These are phyloP conservation scores for Chamaetylas fuelleborni DNA, from an alignment of 2,113 vertebrate species.

Conservation along the genomic window DNA sequence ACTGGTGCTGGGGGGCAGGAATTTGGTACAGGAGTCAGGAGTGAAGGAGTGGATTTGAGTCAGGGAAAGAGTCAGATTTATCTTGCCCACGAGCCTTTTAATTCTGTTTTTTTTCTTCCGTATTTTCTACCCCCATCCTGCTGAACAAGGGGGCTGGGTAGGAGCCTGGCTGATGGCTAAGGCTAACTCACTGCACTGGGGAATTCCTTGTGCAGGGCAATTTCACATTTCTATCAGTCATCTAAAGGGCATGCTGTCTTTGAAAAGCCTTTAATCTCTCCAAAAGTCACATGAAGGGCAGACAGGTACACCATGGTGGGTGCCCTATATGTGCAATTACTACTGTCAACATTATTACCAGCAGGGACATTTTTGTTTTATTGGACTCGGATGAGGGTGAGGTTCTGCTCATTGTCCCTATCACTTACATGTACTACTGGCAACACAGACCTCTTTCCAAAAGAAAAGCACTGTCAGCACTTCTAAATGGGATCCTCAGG, in stretches of 20 bases:
- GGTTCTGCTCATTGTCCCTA: neutral
- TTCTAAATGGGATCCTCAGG: neutral
- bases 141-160: neutral
- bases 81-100: fast-evolving
- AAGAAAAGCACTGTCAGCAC: neutral
- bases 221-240: neutral
- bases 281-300: neutral
- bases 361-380: neutral
- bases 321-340: neutral
- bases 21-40: neutral
- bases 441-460: neutral
- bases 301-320: fast-evolving
- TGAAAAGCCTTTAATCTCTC: neutral
- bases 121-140: neutral
- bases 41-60: neutral
- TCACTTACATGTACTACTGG: neutral
- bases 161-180: neutral
- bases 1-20: neutral
- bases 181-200: neutral
- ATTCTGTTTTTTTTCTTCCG: neutral
- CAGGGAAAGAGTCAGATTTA: neutral
- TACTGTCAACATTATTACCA: neutral
- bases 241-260: neutral
- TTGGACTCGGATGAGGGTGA: neutral
- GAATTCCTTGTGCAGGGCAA: neutral